These are phyloP conservation scores for Campylomormyrus numenius DNA, from an alignment of 2,113 vertebrate species.

Conservation along the genomic window DNA sequence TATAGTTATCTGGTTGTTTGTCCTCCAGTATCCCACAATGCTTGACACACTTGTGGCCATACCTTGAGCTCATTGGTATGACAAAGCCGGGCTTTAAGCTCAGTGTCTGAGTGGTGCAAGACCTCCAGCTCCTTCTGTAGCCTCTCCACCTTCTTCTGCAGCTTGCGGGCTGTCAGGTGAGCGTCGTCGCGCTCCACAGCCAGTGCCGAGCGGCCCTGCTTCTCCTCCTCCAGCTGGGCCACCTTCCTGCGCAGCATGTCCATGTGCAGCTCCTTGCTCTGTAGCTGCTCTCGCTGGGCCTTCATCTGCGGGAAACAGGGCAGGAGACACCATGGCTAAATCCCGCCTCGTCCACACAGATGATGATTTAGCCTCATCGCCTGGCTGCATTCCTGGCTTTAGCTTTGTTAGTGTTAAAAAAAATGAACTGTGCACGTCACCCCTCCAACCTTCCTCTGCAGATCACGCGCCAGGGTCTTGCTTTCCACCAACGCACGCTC, in stretches of 20 bases:
- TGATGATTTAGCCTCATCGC: background rate
- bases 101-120: constrained; percentile 56
- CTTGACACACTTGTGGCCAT: constrained; percentile 28
- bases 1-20: background rate
- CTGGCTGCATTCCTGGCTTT: background rate
- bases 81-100: constrained; percentile 75
- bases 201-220: constrained; percentile 54
- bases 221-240: constrained; percentile 74
- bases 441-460: constrained; percentile 77
- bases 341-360: background rate
- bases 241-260: constrained; percentile 78
- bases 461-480: constrained; percentile 66
- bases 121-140: constrained; percentile 70
- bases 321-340: background rate
- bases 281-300: constrained; percentile 73
- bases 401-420: background rate
- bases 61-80: constrained; percentile 81
- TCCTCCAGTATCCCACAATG: background rate
- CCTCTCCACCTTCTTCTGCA: constrained; percentile 73
- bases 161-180: constrained; percentile 53
- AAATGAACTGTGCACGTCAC: background rate
- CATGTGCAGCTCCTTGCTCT: constrained; percentile 77
- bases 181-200: constrained; percentile 65
- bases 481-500: constrained; percentile 67
- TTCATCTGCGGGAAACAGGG: constrained; percentile 60